These are phyloP conservation scores for Myrmecophaga tridactyla DNA, from an alignment of 2,113 vertebrate genomes.

Conservation along the genomic window DNA sequence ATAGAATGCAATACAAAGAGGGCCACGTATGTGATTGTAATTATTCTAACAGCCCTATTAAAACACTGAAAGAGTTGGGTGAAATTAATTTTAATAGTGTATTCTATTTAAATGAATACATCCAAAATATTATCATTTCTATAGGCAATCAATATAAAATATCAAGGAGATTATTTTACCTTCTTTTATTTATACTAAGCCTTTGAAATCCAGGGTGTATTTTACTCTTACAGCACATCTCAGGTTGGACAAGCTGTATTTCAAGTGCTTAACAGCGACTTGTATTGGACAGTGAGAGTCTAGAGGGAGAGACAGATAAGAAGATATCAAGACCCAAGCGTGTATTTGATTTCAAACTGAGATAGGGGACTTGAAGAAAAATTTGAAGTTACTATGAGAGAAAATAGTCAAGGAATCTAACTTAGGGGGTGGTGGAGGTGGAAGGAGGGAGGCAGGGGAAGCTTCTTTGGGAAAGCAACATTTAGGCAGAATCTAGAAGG, in stretches of 20 bases:
- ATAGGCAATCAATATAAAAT: neutral
- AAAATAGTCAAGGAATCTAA: neutral
- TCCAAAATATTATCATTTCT: neutral
- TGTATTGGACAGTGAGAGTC: neutral
- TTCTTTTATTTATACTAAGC: neutral
- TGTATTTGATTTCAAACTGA: neutral
- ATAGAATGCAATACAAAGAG: rapidly evolving
- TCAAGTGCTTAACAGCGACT: neutral
- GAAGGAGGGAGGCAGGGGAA: neutral
- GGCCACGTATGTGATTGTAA: neutral
- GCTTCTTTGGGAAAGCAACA: neutral
- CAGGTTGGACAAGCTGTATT: neutral
- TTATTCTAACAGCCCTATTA: neutral
- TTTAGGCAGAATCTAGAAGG: neutral
- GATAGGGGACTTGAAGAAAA: neutral
- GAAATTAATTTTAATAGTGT: neutral
- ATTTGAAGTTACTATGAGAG: neutral
- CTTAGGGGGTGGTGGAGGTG: neutral
- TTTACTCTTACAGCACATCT: neutral
- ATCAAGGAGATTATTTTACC: neutral
- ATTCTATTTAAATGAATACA: neutral
- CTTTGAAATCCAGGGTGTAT: neutral
- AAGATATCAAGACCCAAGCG: rapidly evolving
- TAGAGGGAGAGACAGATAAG: neutral
- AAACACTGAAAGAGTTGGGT: neutral